Percentiles rank a stretch among this genome's conserved stretches.
phyloP scores from a whole-genome alignment of 2,797 vertebrate species.

The Caiman crocodilus region DNA sequence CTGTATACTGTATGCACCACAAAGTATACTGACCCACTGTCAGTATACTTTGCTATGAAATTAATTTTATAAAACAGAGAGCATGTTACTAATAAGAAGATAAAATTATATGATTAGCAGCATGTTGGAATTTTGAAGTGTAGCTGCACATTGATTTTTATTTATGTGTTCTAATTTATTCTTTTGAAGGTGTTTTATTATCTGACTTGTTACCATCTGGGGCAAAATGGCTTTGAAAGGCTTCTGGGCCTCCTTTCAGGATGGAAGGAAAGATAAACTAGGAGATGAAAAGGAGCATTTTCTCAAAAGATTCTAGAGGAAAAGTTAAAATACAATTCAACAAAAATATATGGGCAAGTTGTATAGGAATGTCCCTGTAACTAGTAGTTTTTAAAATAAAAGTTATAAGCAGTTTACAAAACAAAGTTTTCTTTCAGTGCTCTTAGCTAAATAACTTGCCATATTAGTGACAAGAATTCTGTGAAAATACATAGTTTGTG shows the following conservation, averaged over 20 bases:
- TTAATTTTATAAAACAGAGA: not conserved
- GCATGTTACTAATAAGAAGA: not conserved
- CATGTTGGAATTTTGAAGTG: not conserved
- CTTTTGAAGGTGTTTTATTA: not conserved
- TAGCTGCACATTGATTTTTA: slow-evolving; percentile 13
- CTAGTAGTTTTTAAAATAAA: not conserved
- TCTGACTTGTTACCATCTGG: not conserved
- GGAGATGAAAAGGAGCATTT: not conserved
- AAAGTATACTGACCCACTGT: not conserved
- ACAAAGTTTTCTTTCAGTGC: not conserved
- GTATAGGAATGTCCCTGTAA: not conserved
- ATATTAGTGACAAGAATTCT: not conserved
- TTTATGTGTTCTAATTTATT: slow-evolving; percentile 17
- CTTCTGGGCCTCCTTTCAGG: not conserved
- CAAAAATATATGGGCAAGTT: not conserved
- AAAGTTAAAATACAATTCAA: not conserved
- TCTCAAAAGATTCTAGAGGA: not conserved
- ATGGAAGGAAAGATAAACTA: not conserved
- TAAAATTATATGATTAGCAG: not conserved
- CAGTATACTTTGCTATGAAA: not conserved
- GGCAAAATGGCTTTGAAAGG: not conserved
- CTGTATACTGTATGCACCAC: not conserved
- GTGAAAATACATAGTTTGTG: not conserved
- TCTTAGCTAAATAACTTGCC: not conserved
- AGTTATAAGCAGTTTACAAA: not conserved